These are phyloP conservation scores for Buathra laborator DNA, from an alignment of 2,888 invertebrate species.

Conservation along the genomic window DNA sequence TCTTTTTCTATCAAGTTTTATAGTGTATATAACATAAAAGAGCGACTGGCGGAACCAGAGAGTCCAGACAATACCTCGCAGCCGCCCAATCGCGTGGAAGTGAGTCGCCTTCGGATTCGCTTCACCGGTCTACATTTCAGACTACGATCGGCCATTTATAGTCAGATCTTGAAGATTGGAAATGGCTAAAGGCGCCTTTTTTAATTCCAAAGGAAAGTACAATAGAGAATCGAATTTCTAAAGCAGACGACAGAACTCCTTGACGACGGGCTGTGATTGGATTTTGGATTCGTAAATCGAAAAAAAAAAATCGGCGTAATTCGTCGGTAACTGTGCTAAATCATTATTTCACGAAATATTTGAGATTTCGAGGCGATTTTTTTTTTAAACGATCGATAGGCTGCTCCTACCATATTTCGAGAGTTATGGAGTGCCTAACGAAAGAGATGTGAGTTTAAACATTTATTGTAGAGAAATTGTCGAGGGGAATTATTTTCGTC, in stretches of 20 bases:
- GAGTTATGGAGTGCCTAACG: too few relatives aligned
- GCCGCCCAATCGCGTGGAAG: background rate
- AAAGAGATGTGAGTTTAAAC: too few relatives aligned
- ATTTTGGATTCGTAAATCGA: background rate
- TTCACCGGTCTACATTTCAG: background rate
- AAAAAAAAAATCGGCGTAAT: background rate
- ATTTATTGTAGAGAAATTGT: too few relatives aligned
- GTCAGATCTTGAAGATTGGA: background rate
- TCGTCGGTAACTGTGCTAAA: too few relatives aligned
- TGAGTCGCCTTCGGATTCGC: background rate
- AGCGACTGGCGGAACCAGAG: background rate
- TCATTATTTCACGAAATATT: too few relatives aligned
- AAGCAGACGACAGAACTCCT: background rate
- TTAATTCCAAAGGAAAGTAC: background rate
- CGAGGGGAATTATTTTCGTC: background rate
- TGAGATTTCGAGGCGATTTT: too few relatives aligned
- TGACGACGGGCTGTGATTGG: background rate
- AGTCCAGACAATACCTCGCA: background rate
- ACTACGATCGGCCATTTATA: background rate
- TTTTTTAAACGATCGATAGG: too few relatives aligned
- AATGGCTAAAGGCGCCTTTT: background rate
- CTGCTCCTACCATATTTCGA: too few relatives aligned
- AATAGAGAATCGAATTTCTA: background rate
- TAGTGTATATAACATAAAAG: background rate
- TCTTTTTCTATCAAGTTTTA: slow-evolving; percentile 23